Evolutionary conservation across 2,888 invertebrate genomes (phyloP), one percentile per base, ranked within the genome.

Genomic region (Pristionchus exspectatus): DNA sequence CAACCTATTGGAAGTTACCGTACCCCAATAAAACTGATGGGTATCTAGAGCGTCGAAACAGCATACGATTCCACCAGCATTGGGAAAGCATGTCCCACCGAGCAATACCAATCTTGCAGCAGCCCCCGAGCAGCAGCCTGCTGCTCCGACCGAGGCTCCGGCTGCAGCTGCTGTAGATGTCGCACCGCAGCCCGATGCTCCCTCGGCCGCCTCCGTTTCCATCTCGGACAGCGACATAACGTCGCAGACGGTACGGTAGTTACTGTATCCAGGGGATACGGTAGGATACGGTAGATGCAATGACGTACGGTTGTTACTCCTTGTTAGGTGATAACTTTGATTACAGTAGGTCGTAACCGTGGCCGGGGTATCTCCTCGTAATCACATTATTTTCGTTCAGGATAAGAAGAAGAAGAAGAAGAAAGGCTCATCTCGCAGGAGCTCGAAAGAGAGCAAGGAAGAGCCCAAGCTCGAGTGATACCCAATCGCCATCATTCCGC

Each of bases 371-470:
- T n/a, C n/a, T n/a, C n/a, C n/a, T n/a, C n/a, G 50, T n/a, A 81
- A 16, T 18, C 2, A 30, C 14, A 69, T 7, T 69, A n/a, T 0
- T 14, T 27, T 44, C 24, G 7, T 77, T 50, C 44, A 81, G 81
- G 81, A 81, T 50, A n/a, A 38, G 74, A 74, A 74, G 38, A 72
- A 72, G 72, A 72, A 72, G 66, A 30, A 14, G 74, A 74, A 30
- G 21, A 63, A 63, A 30, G 30, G 72, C 33, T 72, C 69, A 14
- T 72, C 74, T 74, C 74, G 74, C 21, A n/a, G 33, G 12, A 81
- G 81, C n/a, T 81, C 54, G n/a, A 27, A 50, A 44, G 50, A 81
- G 50, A n/a, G 50, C 44, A 54, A 54, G 27, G 81, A 54, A 24
- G 81, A 81, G 50, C 9, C 81, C 12, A 50, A 81, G 27, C 27